Percentiles rank a stretch among this genome's conserved stretches.
Evolutionary conservation across 2,888 invertebrate genomes (phyloP).

Genomic region (Meteorus cinctellus): DNA sequence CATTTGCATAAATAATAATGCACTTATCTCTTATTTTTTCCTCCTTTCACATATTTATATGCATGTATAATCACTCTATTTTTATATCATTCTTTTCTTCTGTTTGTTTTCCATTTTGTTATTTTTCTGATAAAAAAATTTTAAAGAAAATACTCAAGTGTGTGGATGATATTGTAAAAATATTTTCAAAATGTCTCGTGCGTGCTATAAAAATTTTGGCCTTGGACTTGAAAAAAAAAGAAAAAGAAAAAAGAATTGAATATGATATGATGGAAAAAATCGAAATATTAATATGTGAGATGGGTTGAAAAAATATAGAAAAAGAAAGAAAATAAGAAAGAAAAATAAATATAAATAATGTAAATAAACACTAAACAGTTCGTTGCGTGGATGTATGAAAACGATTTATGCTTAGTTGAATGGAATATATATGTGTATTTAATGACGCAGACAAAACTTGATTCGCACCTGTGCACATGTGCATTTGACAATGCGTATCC

Average conservation of each 20-base stretch:
- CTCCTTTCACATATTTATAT: background rate
- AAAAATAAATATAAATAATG: background rate
- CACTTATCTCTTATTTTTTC: background rate
- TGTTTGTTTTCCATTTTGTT: background rate
- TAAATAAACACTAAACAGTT: background rate
- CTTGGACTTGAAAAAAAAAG: slow-evolving; percentile 14
- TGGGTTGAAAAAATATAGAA: background rate
- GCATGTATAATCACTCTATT: background rate
- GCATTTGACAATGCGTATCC: slow-evolving; percentile 17
- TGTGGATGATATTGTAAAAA: background rate
- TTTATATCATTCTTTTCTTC: background rate
- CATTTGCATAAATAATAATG: background rate
- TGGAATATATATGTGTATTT: slow-evolving; percentile 34
- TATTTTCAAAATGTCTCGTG: slow-evolving; percentile 10
- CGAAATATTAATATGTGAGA: background rate
- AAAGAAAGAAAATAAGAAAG: background rate
- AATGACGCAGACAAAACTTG: slow-evolving; percentile 37
- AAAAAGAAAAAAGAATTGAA: background rate
- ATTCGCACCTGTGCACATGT: slow-evolving; percentile 43
- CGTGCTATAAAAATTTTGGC: background rate
- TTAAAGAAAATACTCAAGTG: background rate
- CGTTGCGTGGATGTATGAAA: background rate
- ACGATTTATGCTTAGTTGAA: background rate
- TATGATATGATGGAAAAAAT: background rate
- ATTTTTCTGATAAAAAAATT: slow-evolving; percentile 3